Evolutionary conservation across 2,113 vertebrate species (phyloP), one percentile per base, ranked within the genome.

Genomic region (Psilopsiagon aymara): DNA sequence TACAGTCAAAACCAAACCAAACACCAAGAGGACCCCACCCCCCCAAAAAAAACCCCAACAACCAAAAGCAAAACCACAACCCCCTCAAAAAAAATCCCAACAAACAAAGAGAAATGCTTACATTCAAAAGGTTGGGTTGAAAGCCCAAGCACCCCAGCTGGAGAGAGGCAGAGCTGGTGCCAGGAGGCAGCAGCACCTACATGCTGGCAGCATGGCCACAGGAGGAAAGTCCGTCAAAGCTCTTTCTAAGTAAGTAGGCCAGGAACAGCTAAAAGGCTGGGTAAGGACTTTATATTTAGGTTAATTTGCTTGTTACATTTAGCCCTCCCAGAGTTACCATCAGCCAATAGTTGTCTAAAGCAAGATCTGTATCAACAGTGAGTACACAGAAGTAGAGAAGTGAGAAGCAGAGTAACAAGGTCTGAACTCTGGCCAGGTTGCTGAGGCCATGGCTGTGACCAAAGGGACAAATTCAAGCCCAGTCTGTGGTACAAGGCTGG

Each of bases 131-230:
- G 15, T 1, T n/a, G 49, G 43, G 78, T 9, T 47, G 57, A 39
- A 69, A 71, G 63, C 25, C n/a, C 5, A 11, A 35, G 39, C 13
- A 16, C 7, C 17, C 29, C 1, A 3, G 7, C n/a, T 84, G 82
- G 47, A 66, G 53, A 35, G 29, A 41, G 33, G 20, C 20, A 64
- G 43, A 2, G 27, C 49, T 24, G 80, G 31, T 80, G 67, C 51
- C 6, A 92, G 16, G 9, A 44, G 35, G 35, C 46, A 71, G 69
- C 52, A 71, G 66, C 20, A 28, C 46, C 35, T 25, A 31, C 17
- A 37, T 0, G 0, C 19, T 49, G 27, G 66, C 47, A 76, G 43
- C 37, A 24, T 0, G 1, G 51, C 43, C 4, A 0, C 0, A 0
- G 55, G 12, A 85, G 27, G 57, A 60, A 20, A 55, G 29, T 63